Percentiles rank a stretch among this genome's conserved stretches.
phyloP scores from a whole-genome alignment of 2,888 invertebrate genomes.

The Macropis europaea region DNA sequence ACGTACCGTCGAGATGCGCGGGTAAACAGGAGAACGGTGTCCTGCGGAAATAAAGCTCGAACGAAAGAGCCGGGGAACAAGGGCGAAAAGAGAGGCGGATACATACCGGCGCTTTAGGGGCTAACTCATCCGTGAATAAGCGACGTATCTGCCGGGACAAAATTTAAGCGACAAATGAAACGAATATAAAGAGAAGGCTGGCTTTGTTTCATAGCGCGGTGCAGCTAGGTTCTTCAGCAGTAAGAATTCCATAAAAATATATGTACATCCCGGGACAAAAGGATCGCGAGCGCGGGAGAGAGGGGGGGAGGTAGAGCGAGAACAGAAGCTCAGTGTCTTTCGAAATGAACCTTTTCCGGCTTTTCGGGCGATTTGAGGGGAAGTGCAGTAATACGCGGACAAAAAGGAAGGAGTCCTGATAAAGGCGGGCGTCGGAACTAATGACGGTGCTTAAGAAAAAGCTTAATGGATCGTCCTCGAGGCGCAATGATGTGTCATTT shows the following conservation, averaged over 20 bases:
- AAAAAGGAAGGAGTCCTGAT: conserved; percentile 46
- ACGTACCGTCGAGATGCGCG: conserved; percentile 27
- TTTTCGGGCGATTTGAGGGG: conserved; percentile 52
- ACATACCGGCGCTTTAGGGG: conserved; percentile 39
- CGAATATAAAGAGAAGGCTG: conserved; percentile 8
- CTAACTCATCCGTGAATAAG: conserved; percentile 35
- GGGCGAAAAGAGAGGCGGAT: conserved; percentile 29
- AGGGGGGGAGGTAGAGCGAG: background rate
- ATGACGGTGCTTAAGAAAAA: conserved; percentile 62
- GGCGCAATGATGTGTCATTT: conserved; percentile 68
- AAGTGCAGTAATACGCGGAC: conserved; percentile 57
- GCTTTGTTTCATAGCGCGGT: conserved; percentile 18
- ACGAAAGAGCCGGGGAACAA: conserved; percentile 25
- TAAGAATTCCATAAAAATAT: conserved; percentile 10
- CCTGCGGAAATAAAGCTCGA: conserved; percentile 38
- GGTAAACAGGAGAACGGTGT: conserved; percentile 46
- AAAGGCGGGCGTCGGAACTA: conserved; percentile 60
- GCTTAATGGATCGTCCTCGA: conserved; percentile 66
- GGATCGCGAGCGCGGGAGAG: conserved; percentile 4
- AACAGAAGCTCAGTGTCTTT: conserved; percentile 46
- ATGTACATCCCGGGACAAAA: conserved; percentile 12
- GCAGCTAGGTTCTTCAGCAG: background rate
- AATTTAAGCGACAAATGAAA: conserved; percentile 30
- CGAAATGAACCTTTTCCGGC: conserved; percentile 46
- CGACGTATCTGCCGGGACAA: conserved; percentile 17